Evolutionary conservation across 2,888 invertebrate genomes (phyloP).

Genomic region (Apodemia mormo): DNA sequence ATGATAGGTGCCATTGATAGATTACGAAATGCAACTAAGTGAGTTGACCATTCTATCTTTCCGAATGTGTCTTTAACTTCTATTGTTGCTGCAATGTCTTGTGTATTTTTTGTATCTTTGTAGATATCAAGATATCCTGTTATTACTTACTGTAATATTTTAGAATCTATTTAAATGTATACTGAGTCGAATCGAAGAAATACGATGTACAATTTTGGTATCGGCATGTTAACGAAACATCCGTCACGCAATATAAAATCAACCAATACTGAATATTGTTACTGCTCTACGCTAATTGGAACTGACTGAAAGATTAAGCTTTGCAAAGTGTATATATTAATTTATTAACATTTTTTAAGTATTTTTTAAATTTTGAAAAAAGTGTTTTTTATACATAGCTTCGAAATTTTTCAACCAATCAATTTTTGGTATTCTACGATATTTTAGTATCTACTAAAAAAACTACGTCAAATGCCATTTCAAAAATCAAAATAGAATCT

Average conservation of each 20-base stretch:
- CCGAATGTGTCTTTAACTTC: slow-evolving; percentile 67
- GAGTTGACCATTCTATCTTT: slow-evolving; percentile 61
- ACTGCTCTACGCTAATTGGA: neutral
- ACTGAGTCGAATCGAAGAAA: neutral
- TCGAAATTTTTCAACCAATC: too few species aligned
- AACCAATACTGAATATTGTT: neutral
- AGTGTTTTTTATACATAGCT: too few species aligned
- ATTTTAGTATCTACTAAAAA: too few species aligned
- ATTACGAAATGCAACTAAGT: slow-evolving; percentile 69
- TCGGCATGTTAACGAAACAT: neutral
- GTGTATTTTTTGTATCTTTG: slow-evolving; percentile 35
- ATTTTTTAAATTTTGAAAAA: too few species aligned
- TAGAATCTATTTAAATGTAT: neutral
- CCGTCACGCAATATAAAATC: neutral
- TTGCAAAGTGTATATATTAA: neutral
- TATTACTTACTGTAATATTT: slow-evolving; percentile 14
- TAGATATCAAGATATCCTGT: slow-evolving; percentile 35
- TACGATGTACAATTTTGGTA: neutral
- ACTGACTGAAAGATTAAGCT: neutral
- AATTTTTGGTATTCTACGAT: too few species aligned
- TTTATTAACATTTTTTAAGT: neutral
- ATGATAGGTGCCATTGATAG: slow-evolving; percentile 82
- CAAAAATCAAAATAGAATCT: too few species aligned
- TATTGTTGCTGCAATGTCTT: slow-evolving; percentile 64
- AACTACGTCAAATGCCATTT: too few species aligned